These are phyloP conservation scores for Callospermophilus lateralis DNA, from an alignment of 2,113 vertebrate genomes.

Conservation along the genomic window DNA sequence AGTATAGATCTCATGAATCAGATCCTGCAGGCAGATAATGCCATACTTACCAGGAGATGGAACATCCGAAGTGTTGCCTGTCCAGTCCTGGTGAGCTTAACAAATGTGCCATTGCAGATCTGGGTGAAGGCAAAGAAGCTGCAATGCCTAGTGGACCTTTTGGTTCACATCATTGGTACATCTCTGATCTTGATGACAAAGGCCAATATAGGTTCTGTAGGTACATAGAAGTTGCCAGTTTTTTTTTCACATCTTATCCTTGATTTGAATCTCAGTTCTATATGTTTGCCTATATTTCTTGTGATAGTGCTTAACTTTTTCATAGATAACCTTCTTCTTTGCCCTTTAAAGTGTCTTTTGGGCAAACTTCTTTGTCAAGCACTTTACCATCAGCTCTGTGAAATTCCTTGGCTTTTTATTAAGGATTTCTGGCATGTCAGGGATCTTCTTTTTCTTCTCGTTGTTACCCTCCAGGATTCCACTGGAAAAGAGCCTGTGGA, in stretches of 20 bases:
- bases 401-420: no score
- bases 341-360: no score
- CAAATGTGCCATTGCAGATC: no score
- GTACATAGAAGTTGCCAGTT: conserved; percentile 98
- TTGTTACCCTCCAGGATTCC: no score
- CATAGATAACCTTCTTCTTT: conserved; percentile 86
- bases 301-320: conserved; percentile 95
- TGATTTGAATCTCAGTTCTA: conserved; percentile 93
- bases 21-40: conserved; percentile 97
- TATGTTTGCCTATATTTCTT: conserved; percentile 97
- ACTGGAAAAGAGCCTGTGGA: neutral
- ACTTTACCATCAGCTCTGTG: no score
- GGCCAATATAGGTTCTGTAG: conserved; percentile 96
- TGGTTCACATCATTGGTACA: conserved; percentile 98
- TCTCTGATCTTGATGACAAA: conserved; percentile 98
- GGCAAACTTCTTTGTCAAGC: no score
- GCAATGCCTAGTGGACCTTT: conserved; percentile 97
- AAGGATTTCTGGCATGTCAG: no score
- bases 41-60: conserved; percentile 93
- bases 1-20: conserved; percentile 98
- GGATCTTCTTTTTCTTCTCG: no score
- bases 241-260: conserved; percentile 91
- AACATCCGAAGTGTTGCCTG: conserved; percentile 94
- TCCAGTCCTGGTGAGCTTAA: conserved; percentile 82
- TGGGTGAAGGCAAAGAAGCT: conserved; percentile 95